phyloP scores from a whole-genome alignment of 1,140 invertebrate species.

The Drosophila tropicalis region DNA sequence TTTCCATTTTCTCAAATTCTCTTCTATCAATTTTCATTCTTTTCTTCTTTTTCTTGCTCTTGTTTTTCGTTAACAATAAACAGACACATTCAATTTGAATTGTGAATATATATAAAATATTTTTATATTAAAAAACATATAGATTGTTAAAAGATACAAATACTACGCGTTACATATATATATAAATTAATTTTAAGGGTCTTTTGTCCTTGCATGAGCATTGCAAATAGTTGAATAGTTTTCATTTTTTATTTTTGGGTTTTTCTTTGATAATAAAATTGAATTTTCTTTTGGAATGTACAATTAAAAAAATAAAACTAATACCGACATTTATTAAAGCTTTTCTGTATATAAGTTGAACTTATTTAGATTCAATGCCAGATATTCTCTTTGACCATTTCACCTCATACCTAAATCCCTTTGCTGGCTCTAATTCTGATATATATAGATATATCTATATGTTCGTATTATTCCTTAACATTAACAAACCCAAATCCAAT shows the following conservation, averaged over 20 bases:
- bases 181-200: slow-evolving; percentile 56
- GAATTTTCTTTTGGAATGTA: slow-evolving; percentile 32
- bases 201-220: slow-evolving; percentile 42
- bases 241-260: background rate
- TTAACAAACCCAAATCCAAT: slow-evolving; percentile 26
- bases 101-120: slow-evolving; percentile 61
- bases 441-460: slow-evolving; percentile 5
- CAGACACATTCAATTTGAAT: slow-evolving; percentile 61
- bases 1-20: slow-evolving; percentile 37
- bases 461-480: slow-evolving; percentile 4
- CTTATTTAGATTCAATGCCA: slow-evolving; percentile 6
- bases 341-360: slow-evolving; percentile 58
- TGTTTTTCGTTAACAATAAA: slow-evolving; percentile 51
- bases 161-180: slow-evolving; percentile 43
- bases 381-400: slow-evolving; percentile 1
- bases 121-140: slow-evolving; percentile 74
- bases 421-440: slow-evolving; percentile 9
- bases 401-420: slow-evolving; percentile 1
- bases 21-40: no score
- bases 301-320: slow-evolving; percentile 66
- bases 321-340: slow-evolving; percentile 72
- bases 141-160: slow-evolving; percentile 75
- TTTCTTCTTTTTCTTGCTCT: background rate
- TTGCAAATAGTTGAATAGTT: slow-evolving; percentile 65
- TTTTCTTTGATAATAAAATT: slow-evolving; percentile 35